Evolutionary conservation across 2,888 invertebrate species (phyloP).

Genomic region (Diarsia dahlii): DNA sequence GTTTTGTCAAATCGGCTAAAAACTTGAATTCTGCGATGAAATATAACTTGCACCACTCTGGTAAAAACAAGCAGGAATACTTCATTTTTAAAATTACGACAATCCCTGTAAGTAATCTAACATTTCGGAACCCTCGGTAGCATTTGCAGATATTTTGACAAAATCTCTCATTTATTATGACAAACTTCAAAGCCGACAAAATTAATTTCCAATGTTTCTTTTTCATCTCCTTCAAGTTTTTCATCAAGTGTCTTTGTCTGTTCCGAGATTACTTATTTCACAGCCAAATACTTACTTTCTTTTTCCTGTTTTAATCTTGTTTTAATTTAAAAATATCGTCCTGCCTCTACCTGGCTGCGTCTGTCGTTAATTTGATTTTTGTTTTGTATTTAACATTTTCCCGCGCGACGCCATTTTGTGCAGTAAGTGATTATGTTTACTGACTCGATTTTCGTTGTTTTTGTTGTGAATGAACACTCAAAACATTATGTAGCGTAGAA

Average conservation of each 20-base stretch:
- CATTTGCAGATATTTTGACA: conserved; percentile 48
- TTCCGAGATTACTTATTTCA: conserved; percentile 71
- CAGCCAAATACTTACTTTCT: conserved; percentile 63
- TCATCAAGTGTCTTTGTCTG: conserved; percentile 70
- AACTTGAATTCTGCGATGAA: not conserved
- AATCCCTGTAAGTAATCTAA: conserved; percentile 32
- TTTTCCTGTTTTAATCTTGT: conserved; percentile 64
- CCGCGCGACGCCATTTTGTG: conserved; percentile 33
- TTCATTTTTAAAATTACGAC: not conserved
- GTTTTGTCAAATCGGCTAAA: not conserved
- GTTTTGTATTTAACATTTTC: conserved; percentile 42
- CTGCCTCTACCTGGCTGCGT: conserved; percentile 50
- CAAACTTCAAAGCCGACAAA: conserved; percentile 68
- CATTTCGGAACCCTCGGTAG: conserved; percentile 28
- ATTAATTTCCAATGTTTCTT: conserved; percentile 69
- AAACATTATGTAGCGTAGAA: not conserved
- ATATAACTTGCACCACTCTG: not conserved
- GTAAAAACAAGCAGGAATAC: no score
- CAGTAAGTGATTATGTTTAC: conserved; percentile 18
- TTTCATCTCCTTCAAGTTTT: conserved; percentile 67
- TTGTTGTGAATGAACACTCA: not conserved
- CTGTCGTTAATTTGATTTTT: conserved; percentile 54
- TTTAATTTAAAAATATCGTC: conserved; percentile 66
- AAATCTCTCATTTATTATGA: conserved; percentile 66
- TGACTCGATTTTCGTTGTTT: conserved; percentile 2